These are phyloP conservation scores for Sinhomidia bicolor DNA, from an alignment of 2,888 invertebrate genomes.

Conservation along the genomic window DNA sequence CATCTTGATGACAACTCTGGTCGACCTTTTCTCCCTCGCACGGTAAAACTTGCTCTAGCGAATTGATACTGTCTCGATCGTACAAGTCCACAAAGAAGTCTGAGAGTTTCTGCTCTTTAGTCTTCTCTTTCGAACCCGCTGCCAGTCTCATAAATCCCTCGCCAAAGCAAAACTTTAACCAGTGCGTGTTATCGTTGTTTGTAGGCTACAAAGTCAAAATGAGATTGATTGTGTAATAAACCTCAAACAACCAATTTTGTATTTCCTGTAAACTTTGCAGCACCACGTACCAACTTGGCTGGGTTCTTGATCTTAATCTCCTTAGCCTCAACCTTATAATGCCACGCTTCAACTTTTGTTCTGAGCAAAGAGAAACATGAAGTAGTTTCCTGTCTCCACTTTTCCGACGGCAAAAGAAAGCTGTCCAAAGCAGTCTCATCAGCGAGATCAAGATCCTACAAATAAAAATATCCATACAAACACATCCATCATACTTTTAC, in stretches of 20 bases:
- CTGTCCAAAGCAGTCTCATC: neutral
- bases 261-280: too few relatives aligned
- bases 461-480: neutral
- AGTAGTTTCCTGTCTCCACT: constrained; percentile 54
- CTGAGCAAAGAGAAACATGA: constrained; percentile 49
- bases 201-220: constrained; percentile 3
- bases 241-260: too few relatives aligned
- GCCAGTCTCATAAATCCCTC: constrained; percentile 25
- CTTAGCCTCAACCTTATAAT: constrained; percentile 25
- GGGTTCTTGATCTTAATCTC: neutral
- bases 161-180: constrained; percentile 71
- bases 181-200: constrained; percentile 18
- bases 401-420: constrained; percentile 15
- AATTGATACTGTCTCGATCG: too few relatives aligned
- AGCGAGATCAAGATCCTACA: neutral
- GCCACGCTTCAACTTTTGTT: constrained; percentile 48
- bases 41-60: too few relatives aligned
- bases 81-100: constrained; percentile 57
- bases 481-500: neutral
- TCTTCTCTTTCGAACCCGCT: neutral
- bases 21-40: too few relatives aligned
- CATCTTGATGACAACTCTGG: neutral
- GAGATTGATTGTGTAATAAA: too few relatives aligned
- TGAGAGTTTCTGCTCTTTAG: constrained; percentile 25
- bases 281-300: constrained; percentile 21